phyloP scores from a whole-genome alignment of 2,113 vertebrate genomes.

The Delphinus delphis region DNA sequence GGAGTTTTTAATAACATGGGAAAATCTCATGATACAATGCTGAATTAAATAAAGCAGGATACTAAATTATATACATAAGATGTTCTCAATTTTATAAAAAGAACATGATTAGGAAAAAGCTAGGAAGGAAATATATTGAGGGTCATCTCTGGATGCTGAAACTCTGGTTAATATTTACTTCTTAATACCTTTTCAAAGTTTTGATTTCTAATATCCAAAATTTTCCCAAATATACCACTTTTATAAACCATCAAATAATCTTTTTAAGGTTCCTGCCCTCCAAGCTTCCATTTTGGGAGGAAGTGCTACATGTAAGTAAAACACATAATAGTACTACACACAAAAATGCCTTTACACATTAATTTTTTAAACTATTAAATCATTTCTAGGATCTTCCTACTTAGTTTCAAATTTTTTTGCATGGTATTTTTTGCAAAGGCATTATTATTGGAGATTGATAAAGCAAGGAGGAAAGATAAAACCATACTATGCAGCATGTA shows the following conservation, averaged over 20 bases:
- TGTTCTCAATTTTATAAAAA: not conserved
- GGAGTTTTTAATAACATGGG: not conserved
- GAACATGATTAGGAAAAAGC: not conserved
- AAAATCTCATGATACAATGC: not conserved
- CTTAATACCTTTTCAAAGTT: not conserved
- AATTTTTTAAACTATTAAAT: not conserved
- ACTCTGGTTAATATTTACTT: slow-evolving; percentile 6
- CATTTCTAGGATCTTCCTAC: not conserved
- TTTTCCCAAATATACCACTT: not conserved
- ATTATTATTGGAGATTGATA: not conserved
- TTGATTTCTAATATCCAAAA: not conserved
- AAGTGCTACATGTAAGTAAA: not conserved
- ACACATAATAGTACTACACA: not conserved
- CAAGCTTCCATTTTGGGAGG: not conserved
- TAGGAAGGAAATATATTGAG: not conserved
- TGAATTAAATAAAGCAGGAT: not conserved
- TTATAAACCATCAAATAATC: not conserved
- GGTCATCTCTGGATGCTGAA: not conserved
- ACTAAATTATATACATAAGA: not conserved
- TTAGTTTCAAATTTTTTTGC: not conserved
- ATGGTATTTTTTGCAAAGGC: not conserved
- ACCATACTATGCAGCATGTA: not conserved
- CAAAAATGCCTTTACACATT: not conserved
- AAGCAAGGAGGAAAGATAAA: not conserved
- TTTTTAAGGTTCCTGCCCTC: not conserved